A percentile compares a stretch with the other conserved stretches of the same genome.
These are phyloP conservation scores for Chamaetylas fuelleborni DNA, from an alignment of 2,113 vertebrate genomes.

Conservation along the genomic window DNA sequence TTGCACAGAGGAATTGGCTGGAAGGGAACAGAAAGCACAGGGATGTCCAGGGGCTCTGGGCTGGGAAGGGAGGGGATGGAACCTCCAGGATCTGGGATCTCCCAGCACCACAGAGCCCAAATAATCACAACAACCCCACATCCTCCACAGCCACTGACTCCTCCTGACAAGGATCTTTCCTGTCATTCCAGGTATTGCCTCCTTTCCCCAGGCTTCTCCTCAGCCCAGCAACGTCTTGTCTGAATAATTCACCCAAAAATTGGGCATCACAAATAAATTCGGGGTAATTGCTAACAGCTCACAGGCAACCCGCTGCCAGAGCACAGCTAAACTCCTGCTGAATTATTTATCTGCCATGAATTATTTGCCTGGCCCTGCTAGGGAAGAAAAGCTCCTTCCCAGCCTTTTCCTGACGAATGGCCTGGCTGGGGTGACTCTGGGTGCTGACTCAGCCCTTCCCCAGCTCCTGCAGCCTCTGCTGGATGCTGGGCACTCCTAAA, in stretches of 20 bases:
- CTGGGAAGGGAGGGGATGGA: not conserved
- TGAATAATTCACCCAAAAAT: constrained; percentile 26
- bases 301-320: not conserved
- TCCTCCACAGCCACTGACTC: rapidly evolving
- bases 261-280: not conserved
- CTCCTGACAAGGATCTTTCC: not conserved
- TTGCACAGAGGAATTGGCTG: not conserved
- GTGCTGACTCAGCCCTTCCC: constrained; percentile 25
- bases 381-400: not conserved
- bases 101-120: not conserved
- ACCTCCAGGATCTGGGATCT: not conserved
- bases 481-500: not conserved
- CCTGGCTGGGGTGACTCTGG: not conserved
- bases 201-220: not conserved
- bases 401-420: not conserved
- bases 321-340: not conserved
- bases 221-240: not conserved
- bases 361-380: not conserved
- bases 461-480: not conserved
- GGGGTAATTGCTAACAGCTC: constrained; percentile 16
- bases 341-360: constrained; percentile 37
- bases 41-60: not conserved
- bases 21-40: not conserved
- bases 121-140: rapidly evolving
- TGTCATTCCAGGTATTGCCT: not conserved